A percentile compares a stretch with the other conserved stretches of the same genome.
Evolutionary conservation across 92 coral and sea anemone species (phyloP).

Genomic region (Chrysogorgia sp.): DNA sequence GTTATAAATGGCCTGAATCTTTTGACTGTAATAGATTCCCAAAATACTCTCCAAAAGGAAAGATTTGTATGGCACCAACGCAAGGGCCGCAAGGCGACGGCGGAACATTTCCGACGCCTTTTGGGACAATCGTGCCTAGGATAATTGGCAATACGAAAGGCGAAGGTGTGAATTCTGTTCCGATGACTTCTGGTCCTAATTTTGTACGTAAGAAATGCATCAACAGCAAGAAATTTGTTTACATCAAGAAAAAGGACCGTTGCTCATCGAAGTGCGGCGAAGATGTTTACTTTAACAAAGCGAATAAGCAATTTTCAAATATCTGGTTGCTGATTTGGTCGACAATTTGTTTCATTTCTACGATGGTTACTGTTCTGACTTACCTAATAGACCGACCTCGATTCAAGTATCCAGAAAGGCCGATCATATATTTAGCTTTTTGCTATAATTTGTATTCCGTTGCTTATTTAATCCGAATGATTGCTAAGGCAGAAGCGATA

Average conservation of each 20-base stretch:
- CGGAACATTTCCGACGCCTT: slow-evolving; percentile 34
- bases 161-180: too few species aligned
- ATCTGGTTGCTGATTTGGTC: slow-evolving; percentile 95
- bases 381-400: slow-evolving; percentile 89
- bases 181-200: slow-evolving; percentile 29
- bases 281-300: slow-evolving; percentile 68
- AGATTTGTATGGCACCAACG: slow-evolving; percentile 13
- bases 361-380: slow-evolving; percentile 85
- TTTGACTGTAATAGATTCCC: slow-evolving; percentile 80
- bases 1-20: slow-evolving; percentile 92
- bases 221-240: slow-evolving; percentile 71
- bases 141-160: too few species aligned
- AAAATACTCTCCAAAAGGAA: not conserved
- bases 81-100: slow-evolving; percentile 37
- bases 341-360: slow-evolving; percentile 85
- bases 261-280: slow-evolving; percentile 83
- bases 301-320: slow-evolving; percentile 80
- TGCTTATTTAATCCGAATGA: slow-evolving; percentile 76
- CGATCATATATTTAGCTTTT: slow-evolving; percentile 88
- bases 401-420: slow-evolving; percentile 97
- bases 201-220: slow-evolving; percentile 55
- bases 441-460: slow-evolving; percentile 92
- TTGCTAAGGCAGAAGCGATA: slow-evolving; percentile 77
- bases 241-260: slow-evolving; percentile 66
- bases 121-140: too few species aligned